These are phyloP conservation scores for Polypedilum pembai DNA, from an alignment of 1,140 invertebrate species.

Conservation along the genomic window DNA sequence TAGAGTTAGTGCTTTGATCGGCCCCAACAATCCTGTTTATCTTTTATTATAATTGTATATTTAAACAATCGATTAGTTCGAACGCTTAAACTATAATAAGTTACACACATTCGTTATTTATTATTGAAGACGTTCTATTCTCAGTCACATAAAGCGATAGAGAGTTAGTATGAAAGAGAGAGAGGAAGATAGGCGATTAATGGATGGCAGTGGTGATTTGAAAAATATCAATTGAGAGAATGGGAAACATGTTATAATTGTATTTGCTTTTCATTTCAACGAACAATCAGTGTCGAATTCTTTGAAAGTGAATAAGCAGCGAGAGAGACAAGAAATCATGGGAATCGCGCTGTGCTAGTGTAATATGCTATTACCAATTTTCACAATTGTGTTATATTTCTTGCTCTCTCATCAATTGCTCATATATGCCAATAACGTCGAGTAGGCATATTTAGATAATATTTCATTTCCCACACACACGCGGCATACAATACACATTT, in stretches of 20 bases:
- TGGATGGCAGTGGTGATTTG: background rate
- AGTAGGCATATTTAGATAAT: constrained; percentile 12
- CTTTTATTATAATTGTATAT: constrained; percentile 22
- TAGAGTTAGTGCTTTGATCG: background rate
- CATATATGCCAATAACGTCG: background rate
- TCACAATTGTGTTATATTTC: constrained; percentile 12
- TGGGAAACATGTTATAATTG: constrained; percentile 9
- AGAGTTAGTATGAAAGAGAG: no score
- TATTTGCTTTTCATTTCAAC: constrained; percentile 19
- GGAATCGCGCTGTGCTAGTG: background rate
- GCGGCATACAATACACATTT: no score
- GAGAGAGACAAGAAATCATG: background rate
- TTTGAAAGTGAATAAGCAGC: background rate
- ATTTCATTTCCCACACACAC: background rate
- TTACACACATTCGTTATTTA: constrained; percentile 16
- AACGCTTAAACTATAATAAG: constrained; percentile 20
- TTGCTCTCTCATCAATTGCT: background rate
- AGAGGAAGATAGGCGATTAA: background rate
- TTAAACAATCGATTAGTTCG: constrained; percentile 27
- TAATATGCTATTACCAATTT: constrained; percentile 1
- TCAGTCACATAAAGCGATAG: background rate
- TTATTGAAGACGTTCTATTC: constrained; percentile 12
- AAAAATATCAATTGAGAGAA: background rate
- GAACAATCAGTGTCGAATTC: constrained; percentile 11
- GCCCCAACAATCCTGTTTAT: background rate